These are phyloP conservation scores for Metalampra italica DNA, from an alignment of 2,888 invertebrate species.

Conservation along the genomic window DNA sequence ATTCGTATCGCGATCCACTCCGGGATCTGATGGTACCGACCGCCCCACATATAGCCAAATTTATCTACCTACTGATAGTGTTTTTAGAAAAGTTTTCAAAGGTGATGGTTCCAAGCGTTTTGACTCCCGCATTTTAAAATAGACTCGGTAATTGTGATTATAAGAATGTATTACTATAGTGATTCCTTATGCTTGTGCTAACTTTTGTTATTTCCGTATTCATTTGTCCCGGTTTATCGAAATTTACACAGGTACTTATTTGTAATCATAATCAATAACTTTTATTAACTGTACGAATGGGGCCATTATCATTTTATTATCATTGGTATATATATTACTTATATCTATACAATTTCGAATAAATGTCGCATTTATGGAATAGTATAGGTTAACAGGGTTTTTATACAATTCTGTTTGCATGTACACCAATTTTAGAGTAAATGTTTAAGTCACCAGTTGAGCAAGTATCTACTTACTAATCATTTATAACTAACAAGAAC, in stretches of 20 bases:
- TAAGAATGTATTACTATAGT: too few species aligned
- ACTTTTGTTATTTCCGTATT: too few species aligned
- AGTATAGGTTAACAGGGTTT: conserved; percentile 63
- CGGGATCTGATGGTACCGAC: conserved; percentile 11
- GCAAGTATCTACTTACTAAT: background rate
- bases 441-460: conserved; percentile 2
- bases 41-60: conserved; percentile 30
- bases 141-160: too few species aligned
- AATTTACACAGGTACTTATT: too few species aligned
- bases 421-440: conserved; percentile 19
- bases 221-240: too few species aligned
- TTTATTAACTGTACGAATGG: conserved; percentile 14
- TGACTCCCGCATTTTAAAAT: background rate
- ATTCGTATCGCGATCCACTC: background rate
- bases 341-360: conserved; percentile 8
- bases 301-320: conserved; percentile 18
- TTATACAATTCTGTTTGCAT: conserved; percentile 35
- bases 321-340: conserved; percentile 10
- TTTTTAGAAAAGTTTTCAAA: conserved; percentile 23
- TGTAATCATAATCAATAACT: too few species aligned
- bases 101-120: conserved; percentile 11
- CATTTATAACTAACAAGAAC: background rate
- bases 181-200: too few species aligned
- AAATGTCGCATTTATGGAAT: conserved; percentile 19
- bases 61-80: conserved; percentile 21